A percentile compares a stretch with the other conserved stretches of the same genome.
phyloP scores from a whole-genome alignment of 2,113 vertebrate species.

The Osmerus eperlanus region DNA sequence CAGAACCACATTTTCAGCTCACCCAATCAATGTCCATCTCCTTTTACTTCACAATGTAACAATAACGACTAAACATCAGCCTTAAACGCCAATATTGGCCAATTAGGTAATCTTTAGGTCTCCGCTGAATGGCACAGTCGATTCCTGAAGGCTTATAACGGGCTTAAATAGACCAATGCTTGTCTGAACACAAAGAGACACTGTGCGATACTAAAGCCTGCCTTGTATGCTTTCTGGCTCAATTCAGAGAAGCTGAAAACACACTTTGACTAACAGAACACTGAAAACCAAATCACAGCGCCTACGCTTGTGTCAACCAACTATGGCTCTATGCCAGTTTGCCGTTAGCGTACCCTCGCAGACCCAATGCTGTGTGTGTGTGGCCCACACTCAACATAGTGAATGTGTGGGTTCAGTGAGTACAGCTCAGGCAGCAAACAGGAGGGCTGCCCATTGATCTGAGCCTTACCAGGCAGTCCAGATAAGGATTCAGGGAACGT shows the following conservation, averaged over 20 bases:
- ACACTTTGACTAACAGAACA: constrained; percentile 11
- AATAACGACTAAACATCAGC: constrained; percentile 7
- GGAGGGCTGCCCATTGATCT: background rate
- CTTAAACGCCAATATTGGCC: constrained; percentile 25
- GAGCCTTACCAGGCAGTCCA: background rate
- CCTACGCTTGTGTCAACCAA: constrained; percentile 12
- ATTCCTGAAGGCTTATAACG: background rate
- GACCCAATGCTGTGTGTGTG: constrained; percentile 3
- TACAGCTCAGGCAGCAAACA: background rate
- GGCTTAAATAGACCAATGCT: constrained; percentile 4
- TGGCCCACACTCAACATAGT: background rate
- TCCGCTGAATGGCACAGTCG: constrained; percentile 22
- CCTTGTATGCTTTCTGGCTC: background rate
- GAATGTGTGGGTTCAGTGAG: background rate
- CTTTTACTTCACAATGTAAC: constrained; percentile 29
- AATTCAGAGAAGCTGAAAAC: background rate
- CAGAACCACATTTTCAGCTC: constrained; percentile 2
- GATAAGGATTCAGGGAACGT: background rate
- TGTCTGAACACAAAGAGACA: constrained; percentile 4
- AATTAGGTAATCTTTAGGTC: constrained; percentile 33
- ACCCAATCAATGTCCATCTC: background rate
- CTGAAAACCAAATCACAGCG: constrained; percentile 4
- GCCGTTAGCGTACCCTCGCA: constrained; percentile 11
- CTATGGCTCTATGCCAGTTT: constrained; percentile 4
- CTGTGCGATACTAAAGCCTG: background rate